Conservation (phyloP, 30 jellyfish, hydroid and myxozoan species). For the Phacellophora camtschatica region DNA sequence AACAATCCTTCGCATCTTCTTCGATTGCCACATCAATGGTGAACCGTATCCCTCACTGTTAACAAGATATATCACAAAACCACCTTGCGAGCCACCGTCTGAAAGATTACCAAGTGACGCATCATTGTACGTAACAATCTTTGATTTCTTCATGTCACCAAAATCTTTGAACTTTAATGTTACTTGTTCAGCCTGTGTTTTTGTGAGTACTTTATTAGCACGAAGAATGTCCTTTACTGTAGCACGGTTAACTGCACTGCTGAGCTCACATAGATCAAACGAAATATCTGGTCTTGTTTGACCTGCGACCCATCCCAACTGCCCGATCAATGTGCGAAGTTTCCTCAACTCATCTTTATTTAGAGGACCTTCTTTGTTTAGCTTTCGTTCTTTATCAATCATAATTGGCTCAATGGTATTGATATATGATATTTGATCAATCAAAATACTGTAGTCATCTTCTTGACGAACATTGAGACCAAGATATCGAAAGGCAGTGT, state of each 20-base stretch:
- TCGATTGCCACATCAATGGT: slow-evolving; percentile 39
- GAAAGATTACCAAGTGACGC: not conserved
- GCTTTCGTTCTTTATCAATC: slow-evolving; percentile 3
- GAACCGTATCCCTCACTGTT: not conserved
- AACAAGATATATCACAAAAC: not conserved
- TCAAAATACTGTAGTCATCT: not conserved
- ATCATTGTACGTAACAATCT: not conserved
- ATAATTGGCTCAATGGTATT: not conserved
- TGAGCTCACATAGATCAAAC: not conserved
- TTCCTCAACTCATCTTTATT: not conserved
- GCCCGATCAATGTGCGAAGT: slow-evolving; percentile 25
- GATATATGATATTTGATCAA: slow-evolving; percentile 2
- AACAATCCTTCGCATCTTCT: slow-evolving; percentile 11
- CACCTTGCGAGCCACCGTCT: slow-evolving; percentile 10
- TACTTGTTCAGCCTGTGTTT: not conserved
- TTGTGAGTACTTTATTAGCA: slow-evolving; percentile 22
- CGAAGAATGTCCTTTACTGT: not conserved
- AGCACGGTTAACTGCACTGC: not conserved
- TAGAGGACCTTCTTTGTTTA: not conserved
- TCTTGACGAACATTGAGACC: not conserved
- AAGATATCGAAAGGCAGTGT: not conserved
- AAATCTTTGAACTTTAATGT: not conserved
- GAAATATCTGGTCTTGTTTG: slow-evolving; percentile 49
- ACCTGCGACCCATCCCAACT: slow-evolving; percentile 7
- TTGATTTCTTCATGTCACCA: not conserved